A percentile compares a stretch with the other conserved stretches of the same genome.
These are phyloP conservation scores for Eilema depressum DNA, from an alignment of 2,888 invertebrate genomes.

Conservation along the genomic window DNA sequence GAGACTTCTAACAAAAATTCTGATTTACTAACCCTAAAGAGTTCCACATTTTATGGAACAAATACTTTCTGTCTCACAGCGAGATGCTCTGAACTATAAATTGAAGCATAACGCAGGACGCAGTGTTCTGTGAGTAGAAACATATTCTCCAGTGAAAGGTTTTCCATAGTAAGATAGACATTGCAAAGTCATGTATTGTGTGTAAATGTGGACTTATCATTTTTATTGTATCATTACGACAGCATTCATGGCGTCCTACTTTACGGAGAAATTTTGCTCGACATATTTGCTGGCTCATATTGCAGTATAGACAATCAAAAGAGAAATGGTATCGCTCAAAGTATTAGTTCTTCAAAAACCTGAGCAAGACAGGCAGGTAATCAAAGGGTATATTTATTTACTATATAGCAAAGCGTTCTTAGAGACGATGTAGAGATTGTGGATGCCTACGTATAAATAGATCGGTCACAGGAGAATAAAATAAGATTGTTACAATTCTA, in stretches of 20 bases:
- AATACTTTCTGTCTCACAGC: background rate
- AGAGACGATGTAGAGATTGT: background rate
- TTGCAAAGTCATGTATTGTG: too few species aligned
- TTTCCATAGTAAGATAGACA: background rate
- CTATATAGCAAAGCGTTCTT: background rate
- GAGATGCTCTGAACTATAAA: background rate
- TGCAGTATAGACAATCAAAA: background rate
- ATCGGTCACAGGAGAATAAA: conserved; percentile 9
- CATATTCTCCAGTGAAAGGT: background rate
- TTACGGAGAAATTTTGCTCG: too few species aligned
- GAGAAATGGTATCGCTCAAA: background rate
- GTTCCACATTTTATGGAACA: background rate
- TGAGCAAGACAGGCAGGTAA: background rate
- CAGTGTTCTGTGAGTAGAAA: background rate
- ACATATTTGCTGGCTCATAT: too few species aligned
- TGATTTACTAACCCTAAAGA: background rate
- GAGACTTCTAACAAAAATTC: background rate
- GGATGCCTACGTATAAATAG: conserved; percentile 1
- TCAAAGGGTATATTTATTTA: background rate
- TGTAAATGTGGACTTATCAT: too few species aligned
- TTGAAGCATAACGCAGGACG: background rate
- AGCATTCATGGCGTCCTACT: too few species aligned
- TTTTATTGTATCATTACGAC: too few species aligned
- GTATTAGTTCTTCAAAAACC: background rate
- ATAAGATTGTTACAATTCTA: conserved; percentile 44